Evolutionary conservation across 2,888 invertebrate species (phyloP), one percentile per base, ranked within the genome.

Genomic region (Tiliacea citrago): DNA sequence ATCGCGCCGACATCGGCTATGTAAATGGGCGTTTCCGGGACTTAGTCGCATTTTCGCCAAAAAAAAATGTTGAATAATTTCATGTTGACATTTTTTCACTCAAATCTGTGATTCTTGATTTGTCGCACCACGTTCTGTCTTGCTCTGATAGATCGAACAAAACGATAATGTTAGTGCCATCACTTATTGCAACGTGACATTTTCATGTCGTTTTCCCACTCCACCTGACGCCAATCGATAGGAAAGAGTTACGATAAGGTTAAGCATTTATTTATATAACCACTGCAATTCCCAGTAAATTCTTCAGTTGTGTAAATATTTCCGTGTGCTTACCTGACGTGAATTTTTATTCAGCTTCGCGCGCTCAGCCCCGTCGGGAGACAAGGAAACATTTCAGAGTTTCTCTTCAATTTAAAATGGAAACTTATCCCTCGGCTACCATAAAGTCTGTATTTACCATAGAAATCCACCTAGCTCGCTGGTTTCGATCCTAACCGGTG

Each of bases 361-460:
- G 89, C 91, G 90, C 91, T 88, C 86, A 88, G 89, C 93, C 87
- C 93, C 94, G 89, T 88, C 92, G 95, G 93, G 93, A 95, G 93
- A 95, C 94, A 94, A 93, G 93, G 93, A 92, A 95, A 94, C 94
- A 94, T 96, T 94, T 95, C 94, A 93, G 92, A 94, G 93, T 94
- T 95, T 94, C 94, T 94, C 94, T 95, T 95, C 94, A 95, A 96
- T 96, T 95, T 96, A 94, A 96, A 96, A 96, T 95, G 93, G 94
- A 95, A 96, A 96, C 95, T 94, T 95, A 96, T 96, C 96, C 96
- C 96, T 91, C 90, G 94, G 93, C 95, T 94, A 92, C 94, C 95
- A 95, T 96, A 96, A 96, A 96, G 96, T 96, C 95, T 95, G 92
- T 93, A 95, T 96, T 96, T 96, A 94, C 95, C 95, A 96, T 96